Evolutionary conservation across 2,888 invertebrate species (phyloP).

Genomic region (Kryphioiulus occultus): DNA sequence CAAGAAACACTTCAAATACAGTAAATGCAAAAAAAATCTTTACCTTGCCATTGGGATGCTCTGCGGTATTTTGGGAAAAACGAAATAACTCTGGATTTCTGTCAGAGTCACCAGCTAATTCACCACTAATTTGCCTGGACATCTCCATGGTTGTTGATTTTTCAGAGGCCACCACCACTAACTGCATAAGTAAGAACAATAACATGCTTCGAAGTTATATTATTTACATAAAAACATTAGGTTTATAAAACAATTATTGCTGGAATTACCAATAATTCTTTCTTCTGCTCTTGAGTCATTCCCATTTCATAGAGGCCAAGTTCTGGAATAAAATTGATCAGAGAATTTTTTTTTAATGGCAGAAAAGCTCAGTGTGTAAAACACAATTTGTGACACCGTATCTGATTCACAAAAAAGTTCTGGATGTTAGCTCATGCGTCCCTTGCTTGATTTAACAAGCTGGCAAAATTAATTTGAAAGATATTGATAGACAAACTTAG

Average conservation of each 20-base stretch:
- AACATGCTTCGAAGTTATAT: too few relatives aligned
- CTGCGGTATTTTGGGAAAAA: background rate
- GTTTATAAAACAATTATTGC: background rate
- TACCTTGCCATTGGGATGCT: background rate
- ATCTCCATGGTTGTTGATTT: background rate
- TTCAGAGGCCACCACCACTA: background rate
- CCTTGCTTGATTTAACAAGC: too few relatives aligned
- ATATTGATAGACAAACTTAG: too few relatives aligned
- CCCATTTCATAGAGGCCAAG: conserved; percentile 41
- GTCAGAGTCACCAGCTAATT: background rate
- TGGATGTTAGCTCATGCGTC: too few relatives aligned
- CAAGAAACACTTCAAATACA: background rate
- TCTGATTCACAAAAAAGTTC: too few relatives aligned
- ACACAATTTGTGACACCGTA: too few relatives aligned
- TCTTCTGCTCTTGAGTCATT: conserved; percentile 10
- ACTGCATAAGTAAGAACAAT: too few relatives aligned
- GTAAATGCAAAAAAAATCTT: background rate
- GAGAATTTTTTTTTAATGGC: too few relatives aligned
- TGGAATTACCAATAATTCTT: conserved; percentile 33
- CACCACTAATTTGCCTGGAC: background rate
- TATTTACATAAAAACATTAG: background rate
- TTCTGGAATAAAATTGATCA: too few relatives aligned
- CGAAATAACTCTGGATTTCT: background rate
- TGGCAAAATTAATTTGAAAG: too few relatives aligned
- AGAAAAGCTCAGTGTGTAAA: too few relatives aligned